Conservation (phyloP, 2,797 vertebrate genomes). For the Smutsia temminckii region DNA sequence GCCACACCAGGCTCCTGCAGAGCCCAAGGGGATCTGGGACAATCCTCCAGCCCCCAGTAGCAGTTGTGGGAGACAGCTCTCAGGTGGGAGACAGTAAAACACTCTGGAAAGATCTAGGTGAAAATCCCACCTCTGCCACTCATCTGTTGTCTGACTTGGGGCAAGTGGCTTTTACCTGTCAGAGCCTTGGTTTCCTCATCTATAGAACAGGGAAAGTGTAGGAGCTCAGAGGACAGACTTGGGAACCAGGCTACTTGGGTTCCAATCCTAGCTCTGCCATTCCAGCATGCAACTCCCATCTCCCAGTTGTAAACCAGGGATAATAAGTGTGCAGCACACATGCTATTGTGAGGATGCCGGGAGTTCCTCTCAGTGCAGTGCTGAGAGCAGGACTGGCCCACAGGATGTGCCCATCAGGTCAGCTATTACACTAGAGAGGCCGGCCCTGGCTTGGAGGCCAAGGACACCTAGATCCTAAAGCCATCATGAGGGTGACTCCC, state of each 20-base stretch:
- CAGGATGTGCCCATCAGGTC: not conserved
- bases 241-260: not conserved
- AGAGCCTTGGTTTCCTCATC: not conserved
- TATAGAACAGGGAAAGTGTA: not conserved
- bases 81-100: not conserved
- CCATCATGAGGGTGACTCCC: not conserved
- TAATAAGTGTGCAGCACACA: rapidly evolving
- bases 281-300: rapidly evolving
- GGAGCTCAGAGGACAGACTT: not conserved
- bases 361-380: not conserved
- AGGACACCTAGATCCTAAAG: not conserved
- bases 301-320: not conserved
- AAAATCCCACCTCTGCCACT: not conserved
- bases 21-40: not conserved
- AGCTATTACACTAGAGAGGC: not conserved
- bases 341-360: not conserved
- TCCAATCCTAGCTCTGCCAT: not conserved
- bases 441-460: not conserved
- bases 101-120: not conserved
- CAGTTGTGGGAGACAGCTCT: not conserved
- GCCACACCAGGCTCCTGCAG: not conserved
- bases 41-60: no score
- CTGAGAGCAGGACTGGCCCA: not conserved
- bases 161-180: not conserved
- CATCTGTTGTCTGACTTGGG: not conserved